phyloP scores from a whole-genome alignment of 2,888 invertebrate species.

The Zygaena filipendulae region DNA sequence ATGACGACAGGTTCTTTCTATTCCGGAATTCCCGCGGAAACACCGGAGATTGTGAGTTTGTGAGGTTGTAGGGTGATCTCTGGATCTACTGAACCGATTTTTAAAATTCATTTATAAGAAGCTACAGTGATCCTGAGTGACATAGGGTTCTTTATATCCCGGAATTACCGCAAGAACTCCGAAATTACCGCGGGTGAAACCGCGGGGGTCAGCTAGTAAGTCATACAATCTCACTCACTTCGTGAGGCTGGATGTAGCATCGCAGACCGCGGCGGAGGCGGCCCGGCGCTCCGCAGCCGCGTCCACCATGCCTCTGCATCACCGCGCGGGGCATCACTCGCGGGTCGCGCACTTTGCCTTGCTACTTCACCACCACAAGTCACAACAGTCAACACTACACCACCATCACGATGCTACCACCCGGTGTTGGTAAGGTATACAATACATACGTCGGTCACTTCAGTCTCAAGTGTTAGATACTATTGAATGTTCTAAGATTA shows the following conservation, averaged over 20 bases:
- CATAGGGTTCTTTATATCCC: no score
- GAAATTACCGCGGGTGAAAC: background rate
- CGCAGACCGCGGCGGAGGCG: conserved; percentile 51
- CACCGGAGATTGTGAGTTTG: no score
- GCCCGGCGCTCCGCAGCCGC: conserved; percentile 64
- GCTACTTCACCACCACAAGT: conserved; percentile 39
- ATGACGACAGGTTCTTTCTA: no score
- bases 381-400: conserved; percentile 36
- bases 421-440: conserved; percentile 15
- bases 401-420: conserved; percentile 24
- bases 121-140: no score
- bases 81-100: no score
- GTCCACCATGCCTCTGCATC: conserved; percentile 68
- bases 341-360: conserved; percentile 31
- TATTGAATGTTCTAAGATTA: no score
- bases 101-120: no score
- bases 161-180: no score
- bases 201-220: background rate
- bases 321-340: conserved; percentile 61
- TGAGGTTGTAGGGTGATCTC: no score
- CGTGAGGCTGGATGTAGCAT: conserved; percentile 49
- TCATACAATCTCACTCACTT: conserved; percentile 42
- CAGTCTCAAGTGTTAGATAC: no score
- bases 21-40: no score
- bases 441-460: no score